phyloP scores from a whole-genome alignment of 2,888 invertebrate genomes.

The Nephrotoma guestfalica region DNA sequence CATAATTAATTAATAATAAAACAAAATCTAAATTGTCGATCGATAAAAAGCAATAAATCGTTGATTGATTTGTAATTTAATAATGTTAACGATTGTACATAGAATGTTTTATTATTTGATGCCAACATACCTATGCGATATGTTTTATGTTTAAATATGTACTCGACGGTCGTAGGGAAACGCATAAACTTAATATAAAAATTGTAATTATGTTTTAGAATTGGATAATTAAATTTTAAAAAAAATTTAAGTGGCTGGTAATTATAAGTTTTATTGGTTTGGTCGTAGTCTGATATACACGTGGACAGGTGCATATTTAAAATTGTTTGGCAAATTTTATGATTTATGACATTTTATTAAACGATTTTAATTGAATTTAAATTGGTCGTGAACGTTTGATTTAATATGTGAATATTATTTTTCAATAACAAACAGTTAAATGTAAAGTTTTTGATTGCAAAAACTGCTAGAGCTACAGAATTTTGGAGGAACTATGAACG shows the following conservation, averaged over 20 bases:
- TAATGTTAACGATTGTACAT: not conserved
- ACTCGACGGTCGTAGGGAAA: not conserved
- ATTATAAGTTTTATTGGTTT: not conserved
- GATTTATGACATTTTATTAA: no score
- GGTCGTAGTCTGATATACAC: no score
- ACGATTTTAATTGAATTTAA: no score
- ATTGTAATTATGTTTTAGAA: not conserved
- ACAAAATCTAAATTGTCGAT: not conserved
- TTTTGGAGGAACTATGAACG: no score
- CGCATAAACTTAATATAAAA: not conserved
- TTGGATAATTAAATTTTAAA: not conserved
- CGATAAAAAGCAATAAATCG: no score
- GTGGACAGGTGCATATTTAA: no score
- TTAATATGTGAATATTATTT: no score
- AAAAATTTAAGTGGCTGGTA: not conserved
- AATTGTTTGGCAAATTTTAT: no score
- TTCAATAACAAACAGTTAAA: no score
- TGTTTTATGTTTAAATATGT: not conserved
- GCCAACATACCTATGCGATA: not conserved
- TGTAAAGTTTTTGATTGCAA: no score
- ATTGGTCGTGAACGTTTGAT: no score
- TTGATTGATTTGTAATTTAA: not conserved
- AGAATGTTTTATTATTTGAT: not conserved
- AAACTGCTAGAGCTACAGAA: no score
- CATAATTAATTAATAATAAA: not conserved